These are phyloP conservation scores for Ranitomeya imitator DNA, from an alignment of 2,113 vertebrate species.

Conservation along the genomic window DNA sequence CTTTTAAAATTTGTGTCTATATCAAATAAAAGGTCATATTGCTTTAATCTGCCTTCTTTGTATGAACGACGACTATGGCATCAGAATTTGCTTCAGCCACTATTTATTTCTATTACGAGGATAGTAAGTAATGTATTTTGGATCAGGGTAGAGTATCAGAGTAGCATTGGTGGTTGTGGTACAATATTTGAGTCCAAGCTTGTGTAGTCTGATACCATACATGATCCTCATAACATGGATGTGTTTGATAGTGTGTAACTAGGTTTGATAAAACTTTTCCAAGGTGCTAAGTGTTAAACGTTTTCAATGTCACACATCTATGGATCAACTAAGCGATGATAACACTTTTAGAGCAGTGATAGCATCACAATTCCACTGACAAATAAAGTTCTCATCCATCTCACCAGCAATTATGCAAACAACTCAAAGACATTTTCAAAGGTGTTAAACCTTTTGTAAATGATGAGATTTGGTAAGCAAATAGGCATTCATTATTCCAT, in stretches of 20 bases:
- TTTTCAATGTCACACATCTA: neutral
- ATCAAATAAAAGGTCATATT: neutral
- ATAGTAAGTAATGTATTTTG: too few species aligned
- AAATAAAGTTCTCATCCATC: slow-evolving; percentile 35
- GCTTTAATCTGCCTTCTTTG: too few species aligned
- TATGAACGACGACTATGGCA: too few species aligned
- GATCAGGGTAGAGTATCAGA: neutral
- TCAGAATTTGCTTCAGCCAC: too few species aligned
- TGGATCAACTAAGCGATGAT: neutral
- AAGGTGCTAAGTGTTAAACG: slow-evolving; percentile 8
- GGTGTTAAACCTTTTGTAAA: slow-evolving; percentile 33
- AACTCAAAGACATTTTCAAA: neutral
- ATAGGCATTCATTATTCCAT: neutral
- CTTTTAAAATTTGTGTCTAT: neutral
- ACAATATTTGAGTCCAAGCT: neutral
- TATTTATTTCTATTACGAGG: too few species aligned
- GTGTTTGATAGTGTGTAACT: neutral
- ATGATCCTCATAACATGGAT: neutral
- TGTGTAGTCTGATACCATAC: neutral
- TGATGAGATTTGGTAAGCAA: neutral
- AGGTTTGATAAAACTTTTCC: slow-evolving; percentile 13
- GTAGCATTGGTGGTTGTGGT: neutral
- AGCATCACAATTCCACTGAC: slow-evolving; percentile 28
- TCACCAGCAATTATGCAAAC: slow-evolving; percentile 41
- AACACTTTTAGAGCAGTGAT: slow-evolving; percentile 20